Evolutionary conservation across 1,140 invertebrate species (phyloP).

Genomic region (Drosophila nannoptera): DNA sequence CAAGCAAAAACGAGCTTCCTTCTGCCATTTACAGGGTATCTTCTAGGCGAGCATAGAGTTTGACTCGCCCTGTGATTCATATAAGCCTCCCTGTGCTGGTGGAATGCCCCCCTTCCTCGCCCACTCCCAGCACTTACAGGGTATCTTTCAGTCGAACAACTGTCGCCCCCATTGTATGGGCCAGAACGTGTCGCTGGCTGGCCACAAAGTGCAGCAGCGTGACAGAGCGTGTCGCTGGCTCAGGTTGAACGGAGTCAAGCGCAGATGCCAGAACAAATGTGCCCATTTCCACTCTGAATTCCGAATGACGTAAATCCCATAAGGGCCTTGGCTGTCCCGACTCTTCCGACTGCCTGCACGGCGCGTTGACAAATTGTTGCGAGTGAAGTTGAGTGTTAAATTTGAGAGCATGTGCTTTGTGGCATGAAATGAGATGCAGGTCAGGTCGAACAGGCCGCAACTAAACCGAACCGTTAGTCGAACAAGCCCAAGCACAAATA

Average conservation of each 20-base stretch:
- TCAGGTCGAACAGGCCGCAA: slow-evolving; percentile 38
- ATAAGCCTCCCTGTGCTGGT: too few species aligned
- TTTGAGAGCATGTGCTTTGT: slow-evolving; percentile 22
- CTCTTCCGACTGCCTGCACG: not conserved
- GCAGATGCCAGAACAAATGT: slow-evolving; percentile 30
- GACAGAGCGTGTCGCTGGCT: slow-evolving; percentile 14
- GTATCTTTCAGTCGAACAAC: not conserved
- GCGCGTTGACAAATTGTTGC: slow-evolving; percentile 37
- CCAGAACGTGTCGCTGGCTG: slow-evolving; percentile 28
- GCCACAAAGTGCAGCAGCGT: slow-evolving; percentile 42
- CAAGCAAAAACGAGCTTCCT: too few species aligned
- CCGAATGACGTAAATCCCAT: not conserved
- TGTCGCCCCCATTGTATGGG: slow-evolving; percentile 7
- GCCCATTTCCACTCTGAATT: slow-evolving; percentile 2
- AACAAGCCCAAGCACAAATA: slow-evolving; percentile 10
- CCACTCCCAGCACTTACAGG: not conserved
- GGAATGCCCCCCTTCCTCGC: not conserved
- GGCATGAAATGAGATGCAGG: slow-evolving; percentile 63
- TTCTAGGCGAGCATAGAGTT: not conserved
- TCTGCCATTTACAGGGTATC: slow-evolving; percentile 2
- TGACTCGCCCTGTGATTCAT: not conserved
- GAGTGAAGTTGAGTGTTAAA: slow-evolving; percentile 19
- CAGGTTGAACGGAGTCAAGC: slow-evolving; percentile 9
- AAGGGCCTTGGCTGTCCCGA: too few species aligned
- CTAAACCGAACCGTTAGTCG: slow-evolving; percentile 36